Conservation (phyloP, 2,113 vertebrate species). For the Chaetodon auriga region DNA sequence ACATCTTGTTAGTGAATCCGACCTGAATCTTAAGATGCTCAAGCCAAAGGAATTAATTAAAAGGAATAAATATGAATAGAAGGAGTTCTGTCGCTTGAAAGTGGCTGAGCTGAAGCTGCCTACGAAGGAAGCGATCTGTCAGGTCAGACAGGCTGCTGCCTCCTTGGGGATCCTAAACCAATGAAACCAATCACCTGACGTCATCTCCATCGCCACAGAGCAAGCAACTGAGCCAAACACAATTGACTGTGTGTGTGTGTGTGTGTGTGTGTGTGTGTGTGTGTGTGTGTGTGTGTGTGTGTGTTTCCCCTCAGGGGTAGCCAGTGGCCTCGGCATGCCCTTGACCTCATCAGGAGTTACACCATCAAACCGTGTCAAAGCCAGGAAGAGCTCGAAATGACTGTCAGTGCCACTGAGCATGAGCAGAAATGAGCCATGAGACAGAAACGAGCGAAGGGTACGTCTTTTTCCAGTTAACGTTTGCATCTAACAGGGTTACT, state of each 20-base stretch:
- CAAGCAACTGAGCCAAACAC: not conserved
- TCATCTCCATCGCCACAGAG: constrained; percentile 40
- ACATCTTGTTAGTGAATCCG: not conserved
- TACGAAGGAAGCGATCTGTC: constrained; percentile 41
- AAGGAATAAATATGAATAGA: not conserved
- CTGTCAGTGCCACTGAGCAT: constrained; percentile 39
- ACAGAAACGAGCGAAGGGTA: constrained; percentile 38
- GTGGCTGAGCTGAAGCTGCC: constrained; percentile 17
- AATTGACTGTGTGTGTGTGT: constrained; percentile 17
- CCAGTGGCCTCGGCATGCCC: not conserved
- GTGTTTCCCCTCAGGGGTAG: not conserved
- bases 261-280: constrained; percentile 10
- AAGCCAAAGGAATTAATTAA: not conserved
- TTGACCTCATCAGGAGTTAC: constrained; percentile 37
- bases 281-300: constrained; percentile 16
- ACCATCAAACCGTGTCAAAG: constrained; percentile 25
- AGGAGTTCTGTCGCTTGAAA: not conserved
- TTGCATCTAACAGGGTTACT: constrained; percentile 9
- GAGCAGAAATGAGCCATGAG: constrained; percentile 55
- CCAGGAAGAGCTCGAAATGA: not conserved
- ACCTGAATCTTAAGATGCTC: not conserved
- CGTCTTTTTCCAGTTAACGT: constrained; percentile 26
- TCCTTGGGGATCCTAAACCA: constrained; percentile 42
- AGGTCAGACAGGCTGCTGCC: constrained; percentile 28
- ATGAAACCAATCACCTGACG: constrained; percentile 33